Evolutionary conservation across 92 coral and sea anemone species (phyloP), one percentile per base, ranked within the genome.

Genomic region (Paragorgia papillata): DNA sequence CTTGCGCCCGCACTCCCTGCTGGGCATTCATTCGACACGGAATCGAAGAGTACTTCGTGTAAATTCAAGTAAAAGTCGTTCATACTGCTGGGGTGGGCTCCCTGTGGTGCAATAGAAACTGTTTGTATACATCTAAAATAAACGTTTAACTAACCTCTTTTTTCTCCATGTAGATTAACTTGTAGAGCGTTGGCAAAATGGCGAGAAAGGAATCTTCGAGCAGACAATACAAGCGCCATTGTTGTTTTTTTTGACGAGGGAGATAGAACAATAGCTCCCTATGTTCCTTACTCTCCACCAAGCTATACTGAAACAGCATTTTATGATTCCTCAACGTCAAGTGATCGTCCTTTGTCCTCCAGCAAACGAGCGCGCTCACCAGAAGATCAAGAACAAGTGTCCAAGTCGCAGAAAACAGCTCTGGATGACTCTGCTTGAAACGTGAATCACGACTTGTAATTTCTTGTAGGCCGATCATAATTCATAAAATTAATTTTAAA

Each of bases 191-290:
- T 93, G 32, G 80, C 88, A 24, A 83, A 89, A 69, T 93, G 97
- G 97, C 81, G 97, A 25, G 96, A 89, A 5, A 77, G 90, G 48
- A 89, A 89, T 18, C 80, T 93, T 14, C 86, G 97, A 18, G 96
- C 97, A 13, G 97, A 93, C 73, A 93, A 93, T 65, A 93, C 97
- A 0, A 88, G 92, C 54, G 97, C 73, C 9, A 88, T 93, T 58
- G 93, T 93, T 0, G 88, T 90, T 1, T 87, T 86, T 88, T 93
- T 93, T 27, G 97, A 93, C 32, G 97, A 93, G 33, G 82, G 75
- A 1, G 86, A 80, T 14, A 79, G 76, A 30, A 57, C 84, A n/a
- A 74, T 86, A 1, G 56, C 73, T 17, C 78, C 66, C 46, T 67
- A 67, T 33, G 17, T 65, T 0, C 51, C 74, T 20, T 67, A 67